Base-by-base conservation (phyloP, 2,113 vertebrate species). In the Acanthochromis polyacanthus region DNA sequence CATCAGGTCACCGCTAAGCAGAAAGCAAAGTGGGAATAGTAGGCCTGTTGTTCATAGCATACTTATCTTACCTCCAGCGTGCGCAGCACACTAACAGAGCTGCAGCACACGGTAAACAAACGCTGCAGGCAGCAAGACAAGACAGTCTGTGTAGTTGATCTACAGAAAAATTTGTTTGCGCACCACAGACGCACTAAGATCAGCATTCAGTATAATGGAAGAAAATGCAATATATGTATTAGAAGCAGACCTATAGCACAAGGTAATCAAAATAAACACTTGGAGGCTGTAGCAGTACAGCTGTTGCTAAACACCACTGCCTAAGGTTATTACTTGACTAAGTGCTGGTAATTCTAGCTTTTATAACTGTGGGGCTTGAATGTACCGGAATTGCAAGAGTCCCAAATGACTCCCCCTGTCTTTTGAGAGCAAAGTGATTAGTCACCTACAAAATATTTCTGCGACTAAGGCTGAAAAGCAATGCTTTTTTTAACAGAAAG, bases 11-110 rank as follows among this genome's bases (percentile, higher is more conserved):
- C 22, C 48, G 5, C 67, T 81, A 46, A 88, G 84, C 68, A 19
- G 28, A 57, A 61, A 59, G 20, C 14, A 16, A 28, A 71, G n/a
- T 57, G 43, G 46, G 60, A 79, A 91, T 87, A 88, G 80, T 71
- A 23, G 74, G 46, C 65, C 78, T 84, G 80, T 88, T 89, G 83
- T 90, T 88, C 32, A 20, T 16, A 15, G 51, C 40, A 16, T 20
- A 62, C 87, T 91, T 85, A 69, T 76, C 67, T 73, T 36, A 78
- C 76, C 59, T 84, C 30, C 55, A 22, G 74, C 46, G 20, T 32
- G 17, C 23, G 16, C 16, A 19, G 25, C 58, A 32, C 69, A 51
- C 57, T 5, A 53, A 63, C 4, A 4, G 65, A 73, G 51, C 51
- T 36, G 69, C 56, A 71, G 72, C 52, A n/a, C 30, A 56, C 56